phyloP scores from a whole-genome alignment of 2,113 vertebrate species.

The Mus spicilegus region DNA sequence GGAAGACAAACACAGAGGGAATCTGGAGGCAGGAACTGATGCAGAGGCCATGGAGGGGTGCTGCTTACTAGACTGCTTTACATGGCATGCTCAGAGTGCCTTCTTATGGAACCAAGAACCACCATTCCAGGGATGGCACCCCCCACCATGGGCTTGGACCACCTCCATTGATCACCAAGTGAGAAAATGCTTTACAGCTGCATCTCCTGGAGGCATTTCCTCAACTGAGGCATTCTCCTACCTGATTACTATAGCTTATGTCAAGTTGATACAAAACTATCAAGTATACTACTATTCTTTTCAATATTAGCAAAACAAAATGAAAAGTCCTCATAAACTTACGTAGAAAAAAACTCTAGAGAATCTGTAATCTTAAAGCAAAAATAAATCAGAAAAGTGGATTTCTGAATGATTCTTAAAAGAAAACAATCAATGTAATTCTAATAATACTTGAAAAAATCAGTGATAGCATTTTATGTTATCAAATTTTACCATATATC shows the following conservation, averaged over 20 bases:
- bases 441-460: background rate
- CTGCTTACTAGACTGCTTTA: background rate
- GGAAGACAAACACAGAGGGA: background rate
- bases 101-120: background rate
- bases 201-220: background rate
- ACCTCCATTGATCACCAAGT: background rate
- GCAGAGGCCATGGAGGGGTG: background rate
- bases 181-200: background rate
- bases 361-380: background rate
- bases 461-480: background rate
- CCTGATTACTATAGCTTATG: background rate
- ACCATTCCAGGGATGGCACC: background rate
- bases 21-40: background rate
- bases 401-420: background rate
- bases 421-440: background rate
- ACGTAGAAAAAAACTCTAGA: background rate
- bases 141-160: background rate
- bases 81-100: background rate
- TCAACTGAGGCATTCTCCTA: background rate
- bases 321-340: background rate
- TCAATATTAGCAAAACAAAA: background rate
- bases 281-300: background rate
- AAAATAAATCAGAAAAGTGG: background rate
- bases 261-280: background rate
- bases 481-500: background rate